Evolutionary conservation across 2,113 vertebrate species (phyloP), one percentile per base, ranked within the genome.

Genomic region (Stigmatopora argus): DNA sequence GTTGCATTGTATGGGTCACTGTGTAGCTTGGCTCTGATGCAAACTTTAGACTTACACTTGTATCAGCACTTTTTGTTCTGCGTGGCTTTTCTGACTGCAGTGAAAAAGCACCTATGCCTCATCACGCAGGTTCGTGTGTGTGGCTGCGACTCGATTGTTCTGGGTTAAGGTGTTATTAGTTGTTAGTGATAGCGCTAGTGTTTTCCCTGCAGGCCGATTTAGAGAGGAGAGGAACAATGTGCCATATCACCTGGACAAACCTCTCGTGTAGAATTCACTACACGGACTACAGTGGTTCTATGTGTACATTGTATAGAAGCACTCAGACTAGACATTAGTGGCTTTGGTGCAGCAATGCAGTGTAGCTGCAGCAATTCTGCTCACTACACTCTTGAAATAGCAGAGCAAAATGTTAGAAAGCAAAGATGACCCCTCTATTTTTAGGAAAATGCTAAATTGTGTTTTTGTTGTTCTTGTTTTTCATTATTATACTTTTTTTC

Each of bases 31-130:
- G 64, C 45, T 72, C 15, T 6, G 48, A 77, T 67, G 65, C 71
- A 74, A 78, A 79, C 65, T 82, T 76, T 64, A 56, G 64, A 38
- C 62, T 76, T 64, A 56, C 62, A 38, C 62, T 64, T 11, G 15
- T 41, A 74, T 88, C 79, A 83, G 77, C 83, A 77, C 73, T 85
- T 84, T 41, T 83, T 66, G 59, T 65, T 47, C 21, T 47, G 68
- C 67, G 62, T 74, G 56, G 71, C 14, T 71, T 72, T 18, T 34
- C 34, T 72, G 59, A 74, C 63, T 44, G 38, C 64, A 66, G 72
- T 71, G 55, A 57, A 71, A 53, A 70, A 51, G 7, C 75, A 63
- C 72, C 23, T 31, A 53, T 65, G n/a, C 55, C 63, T 19, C 68
- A 15, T 72, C 45, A 60, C 49, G 65, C 0, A 34, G 26, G 21